phyloP scores from a whole-genome alignment of 2,888 invertebrate species.

The Penaeus monodon region DNA sequence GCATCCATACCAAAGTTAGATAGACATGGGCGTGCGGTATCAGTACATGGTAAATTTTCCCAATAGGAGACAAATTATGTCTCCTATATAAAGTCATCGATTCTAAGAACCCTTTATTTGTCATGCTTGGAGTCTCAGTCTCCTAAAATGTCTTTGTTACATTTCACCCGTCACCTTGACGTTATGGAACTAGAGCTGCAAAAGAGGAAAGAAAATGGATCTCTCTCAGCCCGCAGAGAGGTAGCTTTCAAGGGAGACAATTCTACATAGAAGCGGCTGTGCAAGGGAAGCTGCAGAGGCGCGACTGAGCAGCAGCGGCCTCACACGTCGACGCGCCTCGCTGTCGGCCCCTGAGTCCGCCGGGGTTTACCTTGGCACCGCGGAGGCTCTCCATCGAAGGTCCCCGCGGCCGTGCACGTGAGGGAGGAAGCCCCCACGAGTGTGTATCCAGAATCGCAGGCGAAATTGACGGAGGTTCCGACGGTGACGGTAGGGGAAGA shows the following conservation, averaged over 20 bases:
- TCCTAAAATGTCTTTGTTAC: not conserved
- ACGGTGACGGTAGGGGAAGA: conserved; percentile 66
- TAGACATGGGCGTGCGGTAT: too few species aligned
- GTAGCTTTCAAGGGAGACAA: too few species aligned
- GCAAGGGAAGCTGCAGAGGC: not conserved
- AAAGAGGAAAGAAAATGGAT: too few species aligned
- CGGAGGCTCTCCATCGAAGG: conserved; percentile 84
- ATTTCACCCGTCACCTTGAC: not conserved
- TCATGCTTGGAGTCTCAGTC: not conserved
- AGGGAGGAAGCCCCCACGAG: conserved; percentile 79
- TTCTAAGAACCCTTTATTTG: too few species aligned
- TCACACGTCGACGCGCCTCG: not conserved
- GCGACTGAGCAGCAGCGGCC: not conserved
- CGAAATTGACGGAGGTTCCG: conserved; percentile 82
- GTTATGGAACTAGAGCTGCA: too few species aligned
- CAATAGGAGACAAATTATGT: too few species aligned
- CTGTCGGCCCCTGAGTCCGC: not conserved
- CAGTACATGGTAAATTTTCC: too few species aligned
- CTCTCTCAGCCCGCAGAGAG: too few species aligned
- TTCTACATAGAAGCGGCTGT: too few species aligned
- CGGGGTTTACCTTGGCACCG: conserved; percentile 73
- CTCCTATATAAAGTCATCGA: too few species aligned
- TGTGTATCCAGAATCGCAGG: conserved; percentile 78
- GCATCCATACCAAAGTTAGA: too few species aligned
- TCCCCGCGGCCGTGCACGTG: conserved; percentile 81